Base-by-base conservation (phyloP, 2,888 invertebrate genomes). In the Harpalus rubripes region DNA sequence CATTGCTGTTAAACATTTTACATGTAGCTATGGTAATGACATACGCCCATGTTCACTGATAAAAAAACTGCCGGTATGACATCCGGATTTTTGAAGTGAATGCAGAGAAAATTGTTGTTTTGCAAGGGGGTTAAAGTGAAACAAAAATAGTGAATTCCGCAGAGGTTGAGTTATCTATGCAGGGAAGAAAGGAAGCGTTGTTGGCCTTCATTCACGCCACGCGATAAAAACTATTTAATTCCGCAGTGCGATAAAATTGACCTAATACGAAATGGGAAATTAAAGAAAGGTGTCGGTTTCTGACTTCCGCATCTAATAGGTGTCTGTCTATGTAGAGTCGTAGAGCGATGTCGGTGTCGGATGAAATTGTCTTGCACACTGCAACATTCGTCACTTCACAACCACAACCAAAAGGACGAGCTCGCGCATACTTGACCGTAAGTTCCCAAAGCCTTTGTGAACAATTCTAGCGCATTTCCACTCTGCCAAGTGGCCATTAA, bases 191-290 rank as follows among this genome's bases (percentile, higher is more conserved):
- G 8, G 22, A 22, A 68, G 44, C 44, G 10, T 16, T 72, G 39
- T 8, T 68, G 44, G 72, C 44, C 44, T 72, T 44, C 44, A 44
- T 72, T 72, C 44, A 7, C 44, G 22, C 44, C 44, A 72, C 15
- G 72, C 72, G 72, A 44, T 72, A 72, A 72, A 72, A 72, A 72
- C 72, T 72, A 72, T 72, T 72, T 72, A 65, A 72, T 41, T 41
- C 72, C 44, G 72, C 72, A 72, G 18, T 72, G 72, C 72, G 72
- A 72, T 72, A 72, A 72, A 72, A 44, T 39, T 72, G 72, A 72
- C 72, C 44, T 72, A 44, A 16, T 44, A 16, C 72, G 41, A 72
- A 72, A 72, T 72, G 44, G 7, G 72, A 72, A 72, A 72, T 72
- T 72, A 16, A 72, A 72, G 72, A 16, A 44, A 72, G 44, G 72